Base-by-base conservation (phyloP, 2,888 invertebrate genomes). In the Hofmannophila pseudospretella region DNA sequence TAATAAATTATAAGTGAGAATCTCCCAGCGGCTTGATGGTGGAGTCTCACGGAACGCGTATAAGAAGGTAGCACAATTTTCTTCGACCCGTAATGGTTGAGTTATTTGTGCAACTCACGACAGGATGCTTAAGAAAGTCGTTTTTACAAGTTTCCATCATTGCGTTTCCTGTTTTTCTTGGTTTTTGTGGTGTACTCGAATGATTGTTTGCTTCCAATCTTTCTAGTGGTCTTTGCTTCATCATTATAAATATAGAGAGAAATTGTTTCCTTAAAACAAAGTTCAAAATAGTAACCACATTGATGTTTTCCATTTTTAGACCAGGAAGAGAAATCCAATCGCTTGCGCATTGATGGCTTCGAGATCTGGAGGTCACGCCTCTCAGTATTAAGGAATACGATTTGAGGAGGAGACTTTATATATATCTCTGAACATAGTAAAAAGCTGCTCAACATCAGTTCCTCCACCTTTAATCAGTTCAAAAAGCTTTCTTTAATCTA, bases 1-100 rank as follows among this genome's bases (percentile, higher is more conserved):
- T 82, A 81, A 85, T 85, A 86, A 84, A 85, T 82, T 78, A 86
- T 73, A 70, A 67, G 72, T 73, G 63, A 51, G 68, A 69, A 67
- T 69, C 53, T 57, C 49, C 58, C 58, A 46, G 39, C 33, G 23
- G 42, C 47, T 48, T 69, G 71, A 81, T 79, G 78, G 70, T 49
- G 49, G 48, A 49, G 51, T 65, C 72, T 70, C 78, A 78, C 74
- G 77, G 51, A 66, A 72, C 48, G 47, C 20, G 27, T 26, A 20
- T 47, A 44, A 38, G 39, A 38, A 23, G n/a, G 16, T 39, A 44
- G 34, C 31, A 36, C 44, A 42, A 36, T 43, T 47, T 42, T 43
- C 49, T 41, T 27, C 41, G 40, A 11, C 13, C 26, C 20, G 20
- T 62, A 61, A 59, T 59, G 54, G 41, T 22, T 45, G 60, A 61